Conservation (phyloP, 2,113 vertebrate genomes). For the Neoarius graeffei region DNA sequence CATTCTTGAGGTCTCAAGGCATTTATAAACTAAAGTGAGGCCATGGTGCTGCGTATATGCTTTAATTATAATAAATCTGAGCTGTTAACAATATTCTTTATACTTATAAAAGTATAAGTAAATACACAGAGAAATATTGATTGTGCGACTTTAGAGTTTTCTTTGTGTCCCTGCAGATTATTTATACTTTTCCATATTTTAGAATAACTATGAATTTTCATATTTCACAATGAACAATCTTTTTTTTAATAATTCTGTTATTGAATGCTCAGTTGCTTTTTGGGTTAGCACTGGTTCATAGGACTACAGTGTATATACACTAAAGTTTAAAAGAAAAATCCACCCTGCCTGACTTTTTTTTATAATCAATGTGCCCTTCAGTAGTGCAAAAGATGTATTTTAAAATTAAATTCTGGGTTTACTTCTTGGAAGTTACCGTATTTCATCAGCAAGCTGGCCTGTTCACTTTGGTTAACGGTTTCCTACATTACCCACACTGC, state of each 20-base stretch:
- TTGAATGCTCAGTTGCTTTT: neutral
- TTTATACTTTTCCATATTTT: neutral
- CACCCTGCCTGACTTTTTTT: neutral
- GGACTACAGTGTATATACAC: neutral
- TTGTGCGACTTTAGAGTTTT: neutral
- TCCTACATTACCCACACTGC: neutral
- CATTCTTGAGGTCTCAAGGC: too few relatives aligned
- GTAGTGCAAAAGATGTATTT: neutral
- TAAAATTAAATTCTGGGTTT: neutral
- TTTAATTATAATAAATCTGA: neutral
- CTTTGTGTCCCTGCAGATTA: neutral
- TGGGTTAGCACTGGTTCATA: neutral
- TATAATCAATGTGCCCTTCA: neutral
- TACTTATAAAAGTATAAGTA: neutral
- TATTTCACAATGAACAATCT: neutral
- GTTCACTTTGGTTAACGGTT: neutral
- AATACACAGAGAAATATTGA: neutral
- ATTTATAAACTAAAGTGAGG: too few relatives aligned
- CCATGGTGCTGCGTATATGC: too few relatives aligned
- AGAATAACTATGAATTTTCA: neutral
- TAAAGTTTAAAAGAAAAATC: neutral
- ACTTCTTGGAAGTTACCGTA: neutral
- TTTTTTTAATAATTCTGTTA: neutral
- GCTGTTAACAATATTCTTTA: neutral
- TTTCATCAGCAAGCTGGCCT: neutral